Evolutionary conservation across 1,140 invertebrate species (phyloP).

Genomic region (Physella acuta): DNA sequence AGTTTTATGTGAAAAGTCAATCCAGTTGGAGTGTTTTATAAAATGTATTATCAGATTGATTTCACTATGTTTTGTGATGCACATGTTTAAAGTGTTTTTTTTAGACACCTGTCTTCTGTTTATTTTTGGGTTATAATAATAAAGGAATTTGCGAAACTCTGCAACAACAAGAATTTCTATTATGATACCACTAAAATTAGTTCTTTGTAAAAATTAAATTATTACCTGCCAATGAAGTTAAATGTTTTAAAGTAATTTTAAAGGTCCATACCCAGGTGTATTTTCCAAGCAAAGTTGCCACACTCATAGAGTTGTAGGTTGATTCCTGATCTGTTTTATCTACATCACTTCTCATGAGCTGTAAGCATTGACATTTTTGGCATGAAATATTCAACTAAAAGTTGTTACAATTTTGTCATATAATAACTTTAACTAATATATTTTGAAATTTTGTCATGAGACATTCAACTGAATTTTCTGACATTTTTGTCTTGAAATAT

Average conservation of each 20-base stretch:
- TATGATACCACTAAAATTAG: background rate
- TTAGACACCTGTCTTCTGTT: no score
- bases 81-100: no score
- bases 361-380: background rate
- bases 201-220: background rate
- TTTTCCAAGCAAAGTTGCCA: background rate
- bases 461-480: background rate
- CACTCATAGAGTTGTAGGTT: background rate
- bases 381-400: background rate
- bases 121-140: no score
- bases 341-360: constrained; percentile 6
- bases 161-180: no score
- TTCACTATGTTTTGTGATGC: no score
- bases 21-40: no score
- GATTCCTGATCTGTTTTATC: background rate
- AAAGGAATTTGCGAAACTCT: no score
- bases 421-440: background rate
- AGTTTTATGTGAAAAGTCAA: no score
- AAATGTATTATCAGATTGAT: no score
- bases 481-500: background rate
- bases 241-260: background rate
- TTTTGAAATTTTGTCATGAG: no score
- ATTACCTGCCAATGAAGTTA: background rate
- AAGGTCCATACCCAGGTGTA: constrained; percentile 14
- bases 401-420: background rate